These are phyloP conservation scores for Nomada ferruginata DNA, from an alignment of 2,888 invertebrate genomes.

Conservation along the genomic window DNA sequence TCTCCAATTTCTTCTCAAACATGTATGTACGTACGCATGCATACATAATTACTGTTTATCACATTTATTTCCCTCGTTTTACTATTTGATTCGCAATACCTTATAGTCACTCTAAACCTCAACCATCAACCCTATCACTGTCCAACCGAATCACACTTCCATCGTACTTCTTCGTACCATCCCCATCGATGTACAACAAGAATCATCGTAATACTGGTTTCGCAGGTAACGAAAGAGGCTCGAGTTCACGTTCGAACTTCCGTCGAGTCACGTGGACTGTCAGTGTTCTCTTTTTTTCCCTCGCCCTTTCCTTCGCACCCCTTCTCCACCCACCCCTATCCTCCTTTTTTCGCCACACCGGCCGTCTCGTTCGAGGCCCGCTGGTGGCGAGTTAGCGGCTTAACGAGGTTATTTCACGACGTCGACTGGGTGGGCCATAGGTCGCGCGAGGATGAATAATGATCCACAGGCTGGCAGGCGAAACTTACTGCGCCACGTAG, in stretches of 20 bases:
- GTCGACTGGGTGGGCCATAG: constrained; percentile 70
- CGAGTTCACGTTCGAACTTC: constrained; percentile 48
- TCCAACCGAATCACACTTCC: neutral
- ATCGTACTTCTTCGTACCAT: neutral
- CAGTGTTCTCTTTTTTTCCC: constrained; percentile 29
- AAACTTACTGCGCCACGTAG: constrained; percentile 48
- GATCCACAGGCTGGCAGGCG: constrained; percentile 72
- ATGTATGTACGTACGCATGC: too few species aligned
- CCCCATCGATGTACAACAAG: constrained; percentile 12
- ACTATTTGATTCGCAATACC: too few species aligned
- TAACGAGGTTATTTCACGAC: constrained; percentile 76
- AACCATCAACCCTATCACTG: neutral
- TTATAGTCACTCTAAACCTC: neutral
- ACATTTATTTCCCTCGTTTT: too few species aligned
- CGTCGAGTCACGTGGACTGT: constrained; percentile 57
- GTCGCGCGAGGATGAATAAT: constrained; percentile 82
- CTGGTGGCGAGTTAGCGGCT: constrained; percentile 72
- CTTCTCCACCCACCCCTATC: neutral
- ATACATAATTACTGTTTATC: too few species aligned
- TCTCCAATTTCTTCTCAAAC: too few species aligned
- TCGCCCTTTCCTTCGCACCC: constrained; percentile 28
- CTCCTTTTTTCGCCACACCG: neutral
- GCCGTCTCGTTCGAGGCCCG: constrained; percentile 20
- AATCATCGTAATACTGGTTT: constrained; percentile 22
- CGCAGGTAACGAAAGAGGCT: constrained; percentile 27